phyloP scores from a whole-genome alignment of 2,797 vertebrate genomes.

The Amblyraja radiata region DNA sequence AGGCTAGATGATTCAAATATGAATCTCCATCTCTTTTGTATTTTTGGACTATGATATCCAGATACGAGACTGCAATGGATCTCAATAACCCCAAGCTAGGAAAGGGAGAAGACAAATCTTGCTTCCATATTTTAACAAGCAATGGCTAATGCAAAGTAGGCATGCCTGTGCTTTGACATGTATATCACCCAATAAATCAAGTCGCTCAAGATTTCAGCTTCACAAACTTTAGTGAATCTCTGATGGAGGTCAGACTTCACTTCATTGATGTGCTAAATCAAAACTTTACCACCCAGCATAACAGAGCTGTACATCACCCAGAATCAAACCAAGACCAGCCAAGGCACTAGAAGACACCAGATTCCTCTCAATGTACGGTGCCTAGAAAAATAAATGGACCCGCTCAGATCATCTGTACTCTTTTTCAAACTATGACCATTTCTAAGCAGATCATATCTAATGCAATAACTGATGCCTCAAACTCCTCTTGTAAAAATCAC shows the following conservation, averaged over 20 bases:
- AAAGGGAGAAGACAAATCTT: background rate
- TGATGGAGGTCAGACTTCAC: no score
- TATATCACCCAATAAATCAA: no score
- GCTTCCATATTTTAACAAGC: background rate
- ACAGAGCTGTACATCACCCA: background rate
- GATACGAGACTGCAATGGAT: background rate
- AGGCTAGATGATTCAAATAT: background rate
- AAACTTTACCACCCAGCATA: background rate
- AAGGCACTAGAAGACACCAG: background rate
- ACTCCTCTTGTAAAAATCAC: no score
- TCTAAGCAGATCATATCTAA: no score
- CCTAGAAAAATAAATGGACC: no score
- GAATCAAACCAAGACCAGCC: background rate
- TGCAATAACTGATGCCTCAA: no score
- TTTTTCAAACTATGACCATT: no score
- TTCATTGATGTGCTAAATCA: no score
- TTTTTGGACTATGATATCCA: background rate
- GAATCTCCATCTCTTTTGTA: background rate
- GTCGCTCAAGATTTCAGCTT: no score
- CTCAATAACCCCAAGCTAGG: background rate
- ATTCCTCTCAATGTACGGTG: background rate
- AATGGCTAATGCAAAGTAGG: background rate
- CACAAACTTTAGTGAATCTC: no score
- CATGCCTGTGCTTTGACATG: background rate
- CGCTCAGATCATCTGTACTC: no score